Percentiles rank a stretch among this genome's conserved stretches.
Evolutionary conservation across 2,113 vertebrate species (phyloP).

Genomic region (Neopipo cinnamomea): DNA sequence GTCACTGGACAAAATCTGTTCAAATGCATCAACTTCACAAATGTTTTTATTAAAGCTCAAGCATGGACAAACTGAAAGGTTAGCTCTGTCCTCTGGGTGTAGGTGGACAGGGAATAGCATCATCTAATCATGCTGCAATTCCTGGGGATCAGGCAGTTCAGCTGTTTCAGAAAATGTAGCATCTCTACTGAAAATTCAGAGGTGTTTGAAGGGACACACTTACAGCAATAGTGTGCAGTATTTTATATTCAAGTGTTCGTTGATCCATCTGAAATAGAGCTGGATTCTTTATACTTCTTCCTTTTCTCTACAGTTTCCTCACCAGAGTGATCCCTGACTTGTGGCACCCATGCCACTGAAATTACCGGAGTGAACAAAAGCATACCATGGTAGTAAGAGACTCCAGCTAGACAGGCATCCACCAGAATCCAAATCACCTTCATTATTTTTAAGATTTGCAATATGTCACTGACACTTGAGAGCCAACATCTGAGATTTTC

Average conservation of each 20-base stretch:
- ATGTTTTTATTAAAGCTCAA: slow-evolving; percentile 33
- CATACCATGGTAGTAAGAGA: not conserved
- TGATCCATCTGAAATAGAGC: not conserved
- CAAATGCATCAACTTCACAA: not conserved
- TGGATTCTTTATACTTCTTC: not conserved
- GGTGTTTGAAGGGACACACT: not conserved
- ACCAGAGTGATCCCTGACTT: not conserved
- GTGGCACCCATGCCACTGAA: not conserved
- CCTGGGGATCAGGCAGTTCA: not conserved
- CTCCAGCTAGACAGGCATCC: not conserved
- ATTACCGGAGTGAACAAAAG: not conserved
- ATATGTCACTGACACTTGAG: not conserved
- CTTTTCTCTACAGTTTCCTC: not conserved
- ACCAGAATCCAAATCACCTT: not conserved
- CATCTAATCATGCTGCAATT: not conserved
- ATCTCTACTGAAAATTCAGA: not conserved
- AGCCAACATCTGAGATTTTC: not conserved
- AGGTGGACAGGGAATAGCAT: not conserved
- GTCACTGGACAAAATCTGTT: slow-evolving; percentile 18
- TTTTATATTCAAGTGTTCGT: not conserved
- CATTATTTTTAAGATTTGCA: not conserved
- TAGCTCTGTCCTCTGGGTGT: slow-evolving; percentile 7
- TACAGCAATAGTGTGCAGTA: not conserved
- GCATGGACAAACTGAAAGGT: slow-evolving; percentile 30
- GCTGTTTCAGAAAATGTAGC: not conserved